Percentiles rank a stretch among this genome's conserved stretches.
Evolutionary conservation across 2,888 invertebrate genomes (phyloP).

Genomic region (Glaucopsyche alexis): DNA sequence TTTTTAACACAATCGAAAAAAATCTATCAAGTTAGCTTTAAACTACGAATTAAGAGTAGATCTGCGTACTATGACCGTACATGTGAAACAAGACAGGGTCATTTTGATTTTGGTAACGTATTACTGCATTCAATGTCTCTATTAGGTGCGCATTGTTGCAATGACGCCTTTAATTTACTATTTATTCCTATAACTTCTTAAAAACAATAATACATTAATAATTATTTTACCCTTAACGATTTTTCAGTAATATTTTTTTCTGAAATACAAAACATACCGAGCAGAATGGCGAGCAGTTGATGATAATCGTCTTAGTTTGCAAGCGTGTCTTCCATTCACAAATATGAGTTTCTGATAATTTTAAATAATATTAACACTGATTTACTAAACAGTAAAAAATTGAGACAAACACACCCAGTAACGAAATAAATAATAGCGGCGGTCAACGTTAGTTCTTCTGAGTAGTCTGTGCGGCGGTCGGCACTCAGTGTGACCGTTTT

Average conservation of each 20-base stretch:
- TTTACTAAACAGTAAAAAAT: conserved; percentile 24
- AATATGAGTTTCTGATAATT: conserved; percentile 12
- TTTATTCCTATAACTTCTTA: not conserved
- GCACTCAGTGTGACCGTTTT: too few relatives aligned
- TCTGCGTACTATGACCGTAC: conserved; percentile 51
- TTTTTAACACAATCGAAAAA: not conserved
- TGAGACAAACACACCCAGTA: conserved; percentile 53
- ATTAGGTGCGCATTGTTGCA: conserved; percentile 30
- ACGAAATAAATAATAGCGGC: conserved; percentile 48
- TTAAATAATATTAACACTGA: conserved; percentile 27
- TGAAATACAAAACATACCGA: conserved; percentile 51
- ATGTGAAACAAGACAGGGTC: conserved; percentile 60
- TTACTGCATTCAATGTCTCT: conserved; percentile 39
- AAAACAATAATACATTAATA: not conserved
- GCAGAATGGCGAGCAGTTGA: conserved; percentile 39
- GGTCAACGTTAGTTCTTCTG: too few relatives aligned
- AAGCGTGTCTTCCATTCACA: conserved; percentile 33
- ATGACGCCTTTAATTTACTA: not conserved
- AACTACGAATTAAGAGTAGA: conserved; percentile 43
- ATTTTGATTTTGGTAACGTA: conserved; percentile 49
- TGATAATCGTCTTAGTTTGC: conserved; percentile 26
- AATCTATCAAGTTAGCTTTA: not conserved
- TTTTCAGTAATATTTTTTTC: not conserved
- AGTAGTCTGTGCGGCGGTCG: too few relatives aligned
- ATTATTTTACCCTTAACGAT: conserved; percentile 14